A percentile compares a stretch with the other conserved stretches of the same genome.
phyloP scores from a whole-genome alignment of 2,888 invertebrate species.

The Phalangium opilio region DNA sequence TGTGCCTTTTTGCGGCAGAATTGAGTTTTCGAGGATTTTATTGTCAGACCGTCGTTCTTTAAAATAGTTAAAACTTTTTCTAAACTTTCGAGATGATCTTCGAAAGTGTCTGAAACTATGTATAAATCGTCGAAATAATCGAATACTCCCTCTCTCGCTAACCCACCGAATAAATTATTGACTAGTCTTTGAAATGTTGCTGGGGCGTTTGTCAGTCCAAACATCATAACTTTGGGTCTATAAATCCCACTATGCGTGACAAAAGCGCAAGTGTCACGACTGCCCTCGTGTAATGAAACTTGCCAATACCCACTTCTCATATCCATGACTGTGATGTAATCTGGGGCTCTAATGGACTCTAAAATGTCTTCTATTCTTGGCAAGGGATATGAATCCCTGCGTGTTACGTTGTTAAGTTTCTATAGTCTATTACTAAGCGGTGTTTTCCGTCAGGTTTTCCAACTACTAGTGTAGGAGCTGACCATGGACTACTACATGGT shows the following conservation, averaged over 20 bases:
- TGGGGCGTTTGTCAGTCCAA: conserved; percentile 15
- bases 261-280: conserved; percentile 17
- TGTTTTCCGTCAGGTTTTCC: conserved; percentile 5
- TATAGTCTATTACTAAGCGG: conserved; percentile 8
- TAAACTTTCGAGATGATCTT: conserved; percentile 14
- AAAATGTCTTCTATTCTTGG: no score
- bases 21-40: conserved; percentile 18
- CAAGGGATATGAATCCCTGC: neutral
- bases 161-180: conserved; percentile 10
- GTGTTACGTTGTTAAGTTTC: conserved; percentile 5
- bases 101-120: conserved; percentile 15
- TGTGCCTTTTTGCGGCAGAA: conserved; percentile 11
- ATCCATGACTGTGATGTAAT: conserved; percentile 9
- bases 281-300: conserved; percentile 9
- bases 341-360: neutral
- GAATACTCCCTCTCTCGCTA: conserved; percentile 15
- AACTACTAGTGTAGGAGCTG: neutral
- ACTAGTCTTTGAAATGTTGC: conserved; percentile 13
- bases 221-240: conserved; percentile 11
- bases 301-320: conserved; percentile 16
- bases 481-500: no score
- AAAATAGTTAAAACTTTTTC: conserved; percentile 14
- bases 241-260: conserved; percentile 10
- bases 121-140: conserved; percentile 22
- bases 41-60: conserved; percentile 13